Percentiles rank a stretch among this genome's conserved stretches.
Evolutionary conservation across 1,140 invertebrate species (phyloP).

Genomic region (Chionoecetes opilio): DNA sequence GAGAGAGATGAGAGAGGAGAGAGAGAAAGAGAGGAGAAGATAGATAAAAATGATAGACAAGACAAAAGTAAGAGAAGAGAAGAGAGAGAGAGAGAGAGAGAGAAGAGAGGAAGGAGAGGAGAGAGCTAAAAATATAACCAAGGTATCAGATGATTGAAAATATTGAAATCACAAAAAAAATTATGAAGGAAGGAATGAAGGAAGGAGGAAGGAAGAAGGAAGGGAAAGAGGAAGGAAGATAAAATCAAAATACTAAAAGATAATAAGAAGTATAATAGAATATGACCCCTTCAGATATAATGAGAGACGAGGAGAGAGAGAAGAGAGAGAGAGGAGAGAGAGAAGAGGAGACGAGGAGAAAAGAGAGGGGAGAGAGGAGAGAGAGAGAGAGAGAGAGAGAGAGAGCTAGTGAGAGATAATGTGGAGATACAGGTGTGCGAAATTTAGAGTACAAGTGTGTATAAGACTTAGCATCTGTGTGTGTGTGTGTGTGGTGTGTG

Average conservation of each 20-base stretch:
- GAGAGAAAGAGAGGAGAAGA: too few relatives aligned
- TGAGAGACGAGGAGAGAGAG: not conserved
- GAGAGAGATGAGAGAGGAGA: not conserved
- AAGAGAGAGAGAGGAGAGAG: not conserved
- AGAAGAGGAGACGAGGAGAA: not conserved
- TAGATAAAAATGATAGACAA: not conserved
- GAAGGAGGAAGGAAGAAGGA: not conserved
- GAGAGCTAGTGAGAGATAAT: too few relatives aligned
- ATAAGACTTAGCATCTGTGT: too few relatives aligned
- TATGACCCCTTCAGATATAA: too few relatives aligned
- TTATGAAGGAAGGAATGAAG: not conserved
- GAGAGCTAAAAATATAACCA: not conserved
- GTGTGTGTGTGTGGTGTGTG: too few relatives aligned
- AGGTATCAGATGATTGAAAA: too few relatives aligned
- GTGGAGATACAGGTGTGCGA: too few relatives aligned
- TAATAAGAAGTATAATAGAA: not conserved
- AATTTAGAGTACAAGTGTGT: too few relatives aligned
- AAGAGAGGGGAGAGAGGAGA: not conserved
- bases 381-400: too few relatives aligned
- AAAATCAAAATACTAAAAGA: not conserved
- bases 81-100: constrained; percentile 35
- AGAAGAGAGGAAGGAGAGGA: not conserved
- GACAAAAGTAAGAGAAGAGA: not conserved
- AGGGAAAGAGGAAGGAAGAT: not conserved
- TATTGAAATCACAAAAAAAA: not conserved